These are phyloP conservation scores for Ennomos fuscantarius DNA, from an alignment of 2,888 invertebrate genomes.

Conservation along the genomic window DNA sequence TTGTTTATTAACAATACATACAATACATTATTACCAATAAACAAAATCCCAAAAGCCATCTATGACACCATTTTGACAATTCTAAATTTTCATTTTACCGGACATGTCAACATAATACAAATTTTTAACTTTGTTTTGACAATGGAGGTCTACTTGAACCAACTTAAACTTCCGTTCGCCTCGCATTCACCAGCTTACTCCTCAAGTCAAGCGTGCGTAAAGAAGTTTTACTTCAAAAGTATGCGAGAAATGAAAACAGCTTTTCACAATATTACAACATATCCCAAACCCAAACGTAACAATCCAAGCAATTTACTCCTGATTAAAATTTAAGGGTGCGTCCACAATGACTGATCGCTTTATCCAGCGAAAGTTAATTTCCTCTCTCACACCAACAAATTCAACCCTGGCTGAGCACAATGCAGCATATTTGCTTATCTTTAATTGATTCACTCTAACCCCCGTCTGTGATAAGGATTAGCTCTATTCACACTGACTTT, in stretches of 20 bases:
- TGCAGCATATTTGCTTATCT: constrained; percentile 83
- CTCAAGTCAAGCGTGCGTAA: no score
- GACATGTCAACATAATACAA: no score
- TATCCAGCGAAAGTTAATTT: constrained; percentile 79
- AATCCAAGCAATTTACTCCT: constrained; percentile 63
- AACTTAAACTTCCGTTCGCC: no score
- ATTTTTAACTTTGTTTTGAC: no score
- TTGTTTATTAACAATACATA: no score
- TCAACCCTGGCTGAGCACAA: constrained; percentile 70
- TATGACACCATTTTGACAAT: no score
- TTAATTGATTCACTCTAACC: constrained; percentile 84
- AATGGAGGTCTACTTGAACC: no score
- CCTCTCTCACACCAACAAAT: constrained; percentile 79
- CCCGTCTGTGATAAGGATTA: constrained; percentile 80
- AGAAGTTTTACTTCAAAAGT: no score
- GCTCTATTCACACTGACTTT: constrained; percentile 83
- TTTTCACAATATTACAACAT: constrained; percentile 8
- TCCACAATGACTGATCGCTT: constrained; percentile 74
- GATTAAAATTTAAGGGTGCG: constrained; percentile 59
- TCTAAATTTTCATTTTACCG: constrained; percentile 9
- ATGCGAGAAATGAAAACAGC: constrained; percentile 14
- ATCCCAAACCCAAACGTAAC: constrained; percentile 35
- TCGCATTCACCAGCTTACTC: no score
- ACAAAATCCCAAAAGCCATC: no score
- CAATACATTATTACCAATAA: no score